These are phyloP conservation scores for Sminthurides bifidus DNA, from an alignment of 1,140 invertebrate species.

Conservation along the genomic window DNA sequence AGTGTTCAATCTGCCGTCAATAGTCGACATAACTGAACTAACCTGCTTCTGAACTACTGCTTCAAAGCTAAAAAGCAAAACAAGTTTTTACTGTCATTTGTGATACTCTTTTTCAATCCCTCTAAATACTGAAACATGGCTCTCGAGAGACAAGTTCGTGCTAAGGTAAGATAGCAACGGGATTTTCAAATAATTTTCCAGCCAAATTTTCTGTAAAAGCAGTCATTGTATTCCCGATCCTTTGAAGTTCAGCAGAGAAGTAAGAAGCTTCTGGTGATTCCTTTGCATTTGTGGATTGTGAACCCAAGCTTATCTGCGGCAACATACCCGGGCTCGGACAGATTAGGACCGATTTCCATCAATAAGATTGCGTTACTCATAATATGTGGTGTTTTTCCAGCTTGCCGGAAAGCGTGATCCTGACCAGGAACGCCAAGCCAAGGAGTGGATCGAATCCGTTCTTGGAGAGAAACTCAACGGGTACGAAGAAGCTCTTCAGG, in stretches of 20 bases:
- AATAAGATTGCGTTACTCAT: no score
- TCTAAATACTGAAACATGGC: slow-evolving; percentile 50
- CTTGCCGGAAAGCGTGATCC: slow-evolving; percentile 69
- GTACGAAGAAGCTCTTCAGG: slow-evolving; percentile 65
- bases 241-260: no score
- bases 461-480: slow-evolving; percentile 59
- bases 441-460: slow-evolving; percentile 77
- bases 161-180: slow-evolving; percentile 49
- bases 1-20: slow-evolving; percentile 5
- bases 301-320: no score
- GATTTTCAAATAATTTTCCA: background rate
- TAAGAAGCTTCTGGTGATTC: no score
- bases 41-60: no score
- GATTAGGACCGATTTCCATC: no score
- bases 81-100: no score
- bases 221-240: background rate
- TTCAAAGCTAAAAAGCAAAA: no score
- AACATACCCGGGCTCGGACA: no score
- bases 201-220: background rate
- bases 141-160: slow-evolving; percentile 64
- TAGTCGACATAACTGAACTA: slow-evolving; percentile 7
- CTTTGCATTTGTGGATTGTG: no score
- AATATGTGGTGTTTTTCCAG: slow-evolving; percentile 45
- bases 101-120: no score
- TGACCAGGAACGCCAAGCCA: slow-evolving; percentile 66